These are phyloP conservation scores for Acanthis flammea DNA, from an alignment of 2,797 vertebrate genomes.

Conservation along the genomic window DNA sequence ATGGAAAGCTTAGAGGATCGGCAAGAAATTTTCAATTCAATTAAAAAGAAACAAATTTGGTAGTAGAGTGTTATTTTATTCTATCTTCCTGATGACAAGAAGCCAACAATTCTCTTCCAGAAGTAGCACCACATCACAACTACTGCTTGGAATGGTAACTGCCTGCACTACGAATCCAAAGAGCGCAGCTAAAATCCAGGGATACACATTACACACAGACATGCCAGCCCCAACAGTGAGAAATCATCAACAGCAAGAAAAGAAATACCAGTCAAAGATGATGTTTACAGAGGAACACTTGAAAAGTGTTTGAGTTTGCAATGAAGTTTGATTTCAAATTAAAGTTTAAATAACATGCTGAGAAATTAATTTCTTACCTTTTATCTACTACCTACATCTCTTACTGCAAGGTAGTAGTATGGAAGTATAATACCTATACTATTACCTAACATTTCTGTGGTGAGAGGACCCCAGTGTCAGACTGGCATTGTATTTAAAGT, in stretches of 20 bases:
- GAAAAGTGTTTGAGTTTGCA: not conserved
- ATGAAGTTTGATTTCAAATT: not conserved
- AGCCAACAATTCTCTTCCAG: constrained; percentile 17
- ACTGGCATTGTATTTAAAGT: not conserved
- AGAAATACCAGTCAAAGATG: not conserved
- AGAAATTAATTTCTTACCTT: not conserved
- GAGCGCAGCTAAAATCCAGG: constrained; percentile 23
- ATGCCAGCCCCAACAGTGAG: not conserved
- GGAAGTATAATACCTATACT: not conserved
- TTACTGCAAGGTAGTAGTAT: not conserved
- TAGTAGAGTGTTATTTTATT: not conserved
- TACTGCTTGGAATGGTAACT: constrained; percentile 17
- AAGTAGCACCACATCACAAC: constrained; percentile 36
- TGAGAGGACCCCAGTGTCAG: not conserved
- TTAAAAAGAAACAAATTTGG: not conserved
- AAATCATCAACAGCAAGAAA: not conserved
- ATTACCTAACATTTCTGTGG: not conserved
- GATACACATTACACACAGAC: not conserved
- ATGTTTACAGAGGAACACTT: not conserved
- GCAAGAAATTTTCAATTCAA: not conserved
- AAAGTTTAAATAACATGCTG: not conserved
- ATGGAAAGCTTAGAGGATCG: not conserved
- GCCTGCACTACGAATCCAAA: constrained; percentile 36
- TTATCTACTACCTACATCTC: not conserved
- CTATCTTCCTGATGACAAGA: constrained; percentile 3